Evolutionary conservation across 2,888 invertebrate species (phyloP), one percentile per base, ranked within the genome.

Genomic region (Agonopterix subpropinquella): DNA sequence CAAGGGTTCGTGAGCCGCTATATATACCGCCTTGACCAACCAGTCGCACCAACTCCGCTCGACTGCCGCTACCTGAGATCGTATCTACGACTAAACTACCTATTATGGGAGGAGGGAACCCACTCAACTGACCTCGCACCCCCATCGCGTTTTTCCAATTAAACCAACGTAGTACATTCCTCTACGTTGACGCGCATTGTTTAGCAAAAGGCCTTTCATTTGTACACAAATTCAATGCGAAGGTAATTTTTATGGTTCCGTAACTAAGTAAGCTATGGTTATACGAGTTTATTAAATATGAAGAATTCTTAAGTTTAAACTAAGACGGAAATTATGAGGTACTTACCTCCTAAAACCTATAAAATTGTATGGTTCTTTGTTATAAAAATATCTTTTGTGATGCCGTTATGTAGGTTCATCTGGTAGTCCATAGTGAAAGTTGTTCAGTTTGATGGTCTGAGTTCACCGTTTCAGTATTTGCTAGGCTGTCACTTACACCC

Each of bases 111-210:
- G 84, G 84, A 79, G 83, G 83, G 74, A 77, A 76, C 77, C 77
- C 75, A 77, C 82, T 79, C 76, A 75, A 74, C 77, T 83, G 87
- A 87, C 87, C 87, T 87, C 86, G 86, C 85, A 80, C 83, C 87
- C 87, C 86, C 84, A 78, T 85, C 83, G 83, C 85, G 84, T 85
- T 87, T 86, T 86, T 81, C 77, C 78, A 85, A 86, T 84, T 84
- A 87, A 81, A 77, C 74, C 73, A 72, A 77, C 78, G 73, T 69
- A 51, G 46, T 61, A 79, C 69, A 77, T 80, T 79, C 75, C 76
- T 77, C 69, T 64, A 72, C 77, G 67, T 76, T 80, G 76, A 79
- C 78, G 78, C 73, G 76, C 77, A 78, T 73, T 78, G 72, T 73
- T 73, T 70, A 69, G 67, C 61, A 55, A 63, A 59, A 67, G 61